Percentiles rank a stretch among this genome's conserved stretches.
Evolutionary conservation across 2,797 vertebrate genomes (phyloP).

Genomic region (Takifugu rubripes): DNA sequence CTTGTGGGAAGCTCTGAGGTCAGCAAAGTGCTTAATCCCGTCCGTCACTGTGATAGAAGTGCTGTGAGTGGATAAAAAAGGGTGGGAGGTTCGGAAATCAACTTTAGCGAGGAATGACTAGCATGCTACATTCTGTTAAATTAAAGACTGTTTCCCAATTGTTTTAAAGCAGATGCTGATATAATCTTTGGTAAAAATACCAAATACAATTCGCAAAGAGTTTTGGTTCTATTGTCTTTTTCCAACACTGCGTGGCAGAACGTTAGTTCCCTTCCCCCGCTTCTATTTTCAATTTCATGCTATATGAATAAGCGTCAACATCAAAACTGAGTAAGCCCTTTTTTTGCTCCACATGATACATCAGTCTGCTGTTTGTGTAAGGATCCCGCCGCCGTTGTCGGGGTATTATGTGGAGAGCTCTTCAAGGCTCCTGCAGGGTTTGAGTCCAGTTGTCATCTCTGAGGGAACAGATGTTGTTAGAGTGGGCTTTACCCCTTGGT

Average conservation of each 20-base stretch:
- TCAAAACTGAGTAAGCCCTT: neutral
- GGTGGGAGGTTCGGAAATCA: neutral
- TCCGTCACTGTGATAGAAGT: constrained; percentile 53
- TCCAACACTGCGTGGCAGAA: neutral
- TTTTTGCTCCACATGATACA: constrained; percentile 1
- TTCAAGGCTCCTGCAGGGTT: neutral
- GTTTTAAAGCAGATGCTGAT: too few species aligned
- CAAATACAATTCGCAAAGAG: too few species aligned
- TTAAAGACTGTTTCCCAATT: too few species aligned
- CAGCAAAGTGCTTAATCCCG: constrained; percentile 52
- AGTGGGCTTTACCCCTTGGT: neutral
- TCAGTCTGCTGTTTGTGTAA: constrained; percentile 4
- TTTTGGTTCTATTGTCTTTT: neutral
- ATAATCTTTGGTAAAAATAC: too few species aligned
- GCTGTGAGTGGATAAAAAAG: constrained; percentile 11
- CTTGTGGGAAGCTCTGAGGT: constrained; percentile 50
- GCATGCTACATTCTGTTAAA: too few species aligned
- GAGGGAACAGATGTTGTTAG: neutral
- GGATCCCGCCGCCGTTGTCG: constrained; percentile 7
- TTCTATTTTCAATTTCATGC: too few species aligned
- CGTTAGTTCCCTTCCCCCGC: neutral
- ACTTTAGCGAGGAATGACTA: too few species aligned
- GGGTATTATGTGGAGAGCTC: constrained; percentile 3
- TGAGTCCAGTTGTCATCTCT: neutral
- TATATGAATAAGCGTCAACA: too few species aligned